Evolutionary conservation across 2,888 invertebrate genomes (phyloP).

Genomic region (Coelogynopora nodosa): DNA sequence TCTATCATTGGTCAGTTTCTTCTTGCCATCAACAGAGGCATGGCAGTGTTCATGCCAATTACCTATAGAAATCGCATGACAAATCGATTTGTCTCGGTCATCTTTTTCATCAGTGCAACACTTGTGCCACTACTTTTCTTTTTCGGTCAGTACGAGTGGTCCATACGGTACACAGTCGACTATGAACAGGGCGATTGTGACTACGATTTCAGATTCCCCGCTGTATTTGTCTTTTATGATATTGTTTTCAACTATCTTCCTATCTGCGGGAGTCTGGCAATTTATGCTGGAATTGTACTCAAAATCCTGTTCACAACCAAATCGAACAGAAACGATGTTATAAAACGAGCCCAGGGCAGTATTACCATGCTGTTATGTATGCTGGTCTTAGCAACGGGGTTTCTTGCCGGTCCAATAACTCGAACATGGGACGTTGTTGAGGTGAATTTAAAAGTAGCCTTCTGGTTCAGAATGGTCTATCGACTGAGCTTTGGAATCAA

Average conservation of each 20-base stretch:
- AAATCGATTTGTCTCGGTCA: background rate
- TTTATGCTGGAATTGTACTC: background rate
- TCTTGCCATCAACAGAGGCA: background rate
- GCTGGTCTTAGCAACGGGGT: background rate
- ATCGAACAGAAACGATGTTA: background rate
- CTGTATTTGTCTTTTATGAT: background rate
- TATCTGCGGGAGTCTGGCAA: background rate
- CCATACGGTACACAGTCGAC: background rate
- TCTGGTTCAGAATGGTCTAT: background rate
- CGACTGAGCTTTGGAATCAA: background rate
- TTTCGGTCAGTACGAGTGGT: background rate
- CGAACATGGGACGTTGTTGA: background rate
- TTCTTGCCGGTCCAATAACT: background rate
- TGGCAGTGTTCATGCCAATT: background rate
- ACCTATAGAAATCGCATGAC: background rate
- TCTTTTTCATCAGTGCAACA: background rate
- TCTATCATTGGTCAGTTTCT: conserved; percentile 4
- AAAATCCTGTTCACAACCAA: background rate
- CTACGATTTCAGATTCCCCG: background rate
- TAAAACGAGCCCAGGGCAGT: background rate
- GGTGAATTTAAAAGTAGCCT: background rate
- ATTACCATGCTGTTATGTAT: background rate
- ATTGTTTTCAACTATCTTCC: background rate
- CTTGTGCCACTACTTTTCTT: background rate
- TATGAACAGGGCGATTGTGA: background rate